These are phyloP conservation scores for Alexandromys fortis DNA, from an alignment of 2,113 vertebrate species.

Conservation along the genomic window DNA sequence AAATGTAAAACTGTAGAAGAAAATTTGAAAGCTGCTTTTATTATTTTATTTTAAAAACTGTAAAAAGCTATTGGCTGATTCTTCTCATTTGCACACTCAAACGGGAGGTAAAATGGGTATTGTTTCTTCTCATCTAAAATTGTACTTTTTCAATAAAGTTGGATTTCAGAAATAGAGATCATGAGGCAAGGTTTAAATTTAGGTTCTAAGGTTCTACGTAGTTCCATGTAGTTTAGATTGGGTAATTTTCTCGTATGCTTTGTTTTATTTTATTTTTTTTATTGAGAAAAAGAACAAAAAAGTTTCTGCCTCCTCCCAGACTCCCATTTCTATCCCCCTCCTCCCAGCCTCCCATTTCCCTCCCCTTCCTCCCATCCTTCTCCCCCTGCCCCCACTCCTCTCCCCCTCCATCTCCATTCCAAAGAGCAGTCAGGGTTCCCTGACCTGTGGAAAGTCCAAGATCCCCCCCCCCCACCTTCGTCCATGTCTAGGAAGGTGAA, in stretches of 20 bases:
- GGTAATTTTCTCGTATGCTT: background rate
- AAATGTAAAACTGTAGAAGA: slow-evolving; percentile 45
- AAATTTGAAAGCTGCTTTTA: slow-evolving; percentile 9
- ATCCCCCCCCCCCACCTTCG: too few species aligned
- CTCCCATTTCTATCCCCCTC: too few species aligned
- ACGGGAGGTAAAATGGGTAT: background rate
- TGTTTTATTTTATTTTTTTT: too few species aligned
- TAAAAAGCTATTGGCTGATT: background rate
- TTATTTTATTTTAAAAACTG: slow-evolving; percentile 47
- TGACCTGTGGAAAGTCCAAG: too few species aligned
- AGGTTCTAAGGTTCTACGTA: background rate
- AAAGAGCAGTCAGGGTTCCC: too few species aligned
- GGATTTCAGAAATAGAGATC: background rate
- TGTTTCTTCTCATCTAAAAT: background rate
- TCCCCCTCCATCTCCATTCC: too few species aligned
- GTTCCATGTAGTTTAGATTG: background rate
- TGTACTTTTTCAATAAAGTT: background rate
- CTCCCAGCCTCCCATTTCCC: too few species aligned
- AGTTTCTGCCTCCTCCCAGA: too few species aligned
- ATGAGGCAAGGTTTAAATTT: background rate
- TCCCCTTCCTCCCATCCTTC: too few species aligned
- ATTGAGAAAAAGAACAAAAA: too few species aligned
- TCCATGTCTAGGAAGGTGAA: too few species aligned
- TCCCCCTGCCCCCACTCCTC: too few species aligned
- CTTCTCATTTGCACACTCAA: slow-evolving; percentile 20